These are phyloP conservation scores for Drosophila barbarae DNA, from an alignment of 2,888 invertebrate genomes.

Conservation along the genomic window DNA sequence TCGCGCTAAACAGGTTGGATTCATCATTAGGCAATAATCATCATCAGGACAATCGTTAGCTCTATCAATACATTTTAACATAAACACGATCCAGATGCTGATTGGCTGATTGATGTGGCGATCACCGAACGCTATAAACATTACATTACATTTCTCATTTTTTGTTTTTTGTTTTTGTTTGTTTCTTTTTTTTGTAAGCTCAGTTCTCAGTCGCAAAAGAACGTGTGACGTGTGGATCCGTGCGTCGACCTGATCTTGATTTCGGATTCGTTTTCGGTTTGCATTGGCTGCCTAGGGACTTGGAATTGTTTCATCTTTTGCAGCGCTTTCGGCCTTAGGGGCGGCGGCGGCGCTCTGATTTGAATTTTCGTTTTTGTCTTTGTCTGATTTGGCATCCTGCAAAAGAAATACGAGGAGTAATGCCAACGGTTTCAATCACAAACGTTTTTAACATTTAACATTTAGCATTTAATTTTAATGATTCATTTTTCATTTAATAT, in stretches of 20 bases:
- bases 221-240: slow-evolving; percentile 25
- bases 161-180: background rate
- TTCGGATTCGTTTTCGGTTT: slow-evolving; percentile 19
- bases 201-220: slow-evolving; percentile 32
- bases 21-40: slow-evolving; percentile 2
- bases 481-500: background rate
- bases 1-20: background rate
- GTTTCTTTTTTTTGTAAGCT: slow-evolving; percentile 15
- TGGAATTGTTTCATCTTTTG: slow-evolving; percentile 67
- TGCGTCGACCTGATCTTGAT: slow-evolving; percentile 23
- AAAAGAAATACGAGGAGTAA: slow-evolving; percentile 66
- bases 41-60: background rate
- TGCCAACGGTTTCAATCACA: slow-evolving; percentile 58
- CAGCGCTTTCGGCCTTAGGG: slow-evolving; percentile 71
- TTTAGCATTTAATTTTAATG: background rate
- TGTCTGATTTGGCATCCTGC: slow-evolving; percentile 79
- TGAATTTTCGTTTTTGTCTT: slow-evolving; percentile 70
- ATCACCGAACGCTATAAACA: slow-evolving; percentile 8
- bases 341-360: slow-evolving; percentile 70
- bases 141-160: background rate
- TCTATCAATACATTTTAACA: slow-evolving; percentile 3
- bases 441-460: background rate
- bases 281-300: slow-evolving; percentile 41
- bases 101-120: slow-evolving; percentile 5
- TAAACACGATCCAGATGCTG: slow-evolving; percentile 7